phyloP scores from a whole-genome alignment of 2,888 invertebrate species.

The Sceliomorpha sp. region DNA sequence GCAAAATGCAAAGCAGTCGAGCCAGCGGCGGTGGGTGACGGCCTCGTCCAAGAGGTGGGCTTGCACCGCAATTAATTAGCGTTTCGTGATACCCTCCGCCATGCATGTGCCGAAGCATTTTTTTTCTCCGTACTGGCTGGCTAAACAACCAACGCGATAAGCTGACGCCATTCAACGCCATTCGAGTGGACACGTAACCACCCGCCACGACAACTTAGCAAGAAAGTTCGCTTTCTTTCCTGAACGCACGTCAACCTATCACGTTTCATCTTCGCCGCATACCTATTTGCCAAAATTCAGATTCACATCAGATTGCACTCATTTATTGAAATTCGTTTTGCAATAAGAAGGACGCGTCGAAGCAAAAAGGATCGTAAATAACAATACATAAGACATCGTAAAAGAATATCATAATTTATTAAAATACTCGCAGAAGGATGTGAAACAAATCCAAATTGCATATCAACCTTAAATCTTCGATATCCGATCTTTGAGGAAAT shows the following conservation, averaged over 20 bases:
- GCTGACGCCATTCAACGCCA: slow-evolving; percentile 67
- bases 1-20: slow-evolving; percentile 75
- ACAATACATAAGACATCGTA: slow-evolving; percentile 52
- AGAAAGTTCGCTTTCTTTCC: slow-evolving; percentile 51
- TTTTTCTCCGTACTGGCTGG: slow-evolving; percentile 54
- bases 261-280: slow-evolving; percentile 42
- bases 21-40: slow-evolving; percentile 30
- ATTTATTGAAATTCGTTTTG: too few species aligned
- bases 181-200: slow-evolving; percentile 57
- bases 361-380: slow-evolving; percentile 26
- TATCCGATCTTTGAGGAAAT: slow-evolving; percentile 27
- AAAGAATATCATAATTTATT: slow-evolving; percentile 71
- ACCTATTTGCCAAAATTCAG: slow-evolving; percentile 27
- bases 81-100: slow-evolving; percentile 72
- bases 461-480: slow-evolving; percentile 15
- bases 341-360: slow-evolving; percentile 17
- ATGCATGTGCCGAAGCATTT: slow-evolving; percentile 72
- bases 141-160: slow-evolving; percentile 66
- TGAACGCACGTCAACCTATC: slow-evolving; percentile 37
- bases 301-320: slow-evolving; percentile 1
- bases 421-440: slow-evolving; percentile 52
- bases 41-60: slow-evolving; percentile 54
- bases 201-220: slow-evolving; percentile 49
- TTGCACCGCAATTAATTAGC: slow-evolving; percentile 77
- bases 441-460: slow-evolving; percentile 41